Conservation (phyloP, 2,888 invertebrate species). For the Rhorus exstirpatorius region DNA sequence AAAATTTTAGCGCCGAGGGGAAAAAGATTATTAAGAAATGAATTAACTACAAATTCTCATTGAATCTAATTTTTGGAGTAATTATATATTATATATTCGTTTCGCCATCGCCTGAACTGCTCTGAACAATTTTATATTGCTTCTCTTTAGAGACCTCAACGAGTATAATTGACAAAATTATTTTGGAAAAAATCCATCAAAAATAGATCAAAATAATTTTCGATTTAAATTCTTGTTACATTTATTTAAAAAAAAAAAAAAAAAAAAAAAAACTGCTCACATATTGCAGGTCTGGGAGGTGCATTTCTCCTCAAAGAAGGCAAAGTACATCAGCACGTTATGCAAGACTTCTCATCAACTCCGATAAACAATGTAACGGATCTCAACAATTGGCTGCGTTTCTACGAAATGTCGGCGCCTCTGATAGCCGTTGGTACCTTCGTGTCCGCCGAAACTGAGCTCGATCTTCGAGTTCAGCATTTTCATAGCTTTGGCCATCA, state of each 20-base stretch:
- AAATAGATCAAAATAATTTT: too few relatives aligned
- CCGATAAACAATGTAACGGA: slow-evolving; percentile 91
- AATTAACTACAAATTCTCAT: too few relatives aligned
- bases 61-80: too few relatives aligned
- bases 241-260: background rate
- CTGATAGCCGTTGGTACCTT: slow-evolving; percentile 95
- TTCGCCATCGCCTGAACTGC: too few relatives aligned
- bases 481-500: slow-evolving; percentile 96
- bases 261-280: slow-evolving; percentile 5
- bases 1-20: too few relatives aligned
- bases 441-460: slow-evolving; percentile 93
- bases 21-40: too few relatives aligned
- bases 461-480: slow-evolving; percentile 97
- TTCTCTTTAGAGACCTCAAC: too few relatives aligned
- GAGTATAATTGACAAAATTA: too few relatives aligned
- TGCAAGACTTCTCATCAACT: slow-evolving; percentile 95
- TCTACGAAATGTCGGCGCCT: slow-evolving; percentile 96
- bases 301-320: slow-evolving; percentile 94
- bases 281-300: slow-evolving; percentile 95
- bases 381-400: slow-evolving; percentile 95
- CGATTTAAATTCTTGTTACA: too few relatives aligned
- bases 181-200: too few relatives aligned
- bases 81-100: too few relatives aligned
- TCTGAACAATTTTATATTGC: too few relatives aligned
- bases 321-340: slow-evolving; percentile 96